Percentiles rank a stretch among this genome's conserved stretches.
These are phyloP conservation scores for Phrynosoma platyrhinos DNA, from an alignment of 2,113 vertebrate genomes.

Conservation along the genomic window DNA sequence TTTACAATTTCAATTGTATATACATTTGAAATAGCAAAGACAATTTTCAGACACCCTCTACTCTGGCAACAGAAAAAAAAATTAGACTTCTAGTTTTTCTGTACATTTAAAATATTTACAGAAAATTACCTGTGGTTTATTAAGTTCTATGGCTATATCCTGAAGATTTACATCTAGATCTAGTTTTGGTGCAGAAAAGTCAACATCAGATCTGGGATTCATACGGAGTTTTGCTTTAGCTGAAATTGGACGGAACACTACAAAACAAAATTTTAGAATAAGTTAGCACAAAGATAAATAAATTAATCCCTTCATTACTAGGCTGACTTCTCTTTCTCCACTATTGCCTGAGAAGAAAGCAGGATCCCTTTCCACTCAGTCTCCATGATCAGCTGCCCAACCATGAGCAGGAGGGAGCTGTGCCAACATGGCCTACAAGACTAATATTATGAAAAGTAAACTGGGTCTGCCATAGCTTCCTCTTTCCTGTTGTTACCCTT, in stretches of 20 bases:
- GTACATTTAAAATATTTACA: not conserved
- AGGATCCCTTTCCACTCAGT: not conserved
- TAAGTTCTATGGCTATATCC: slow-evolving; percentile 92
- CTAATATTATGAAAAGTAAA: too few species aligned
- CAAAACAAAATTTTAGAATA: slow-evolving; percentile 61
- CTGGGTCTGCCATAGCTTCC: too few species aligned
- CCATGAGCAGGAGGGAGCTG: not conserved
- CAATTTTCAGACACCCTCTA: not conserved
- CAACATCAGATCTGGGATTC: slow-evolving; percentile 95
- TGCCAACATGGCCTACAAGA: too few species aligned
- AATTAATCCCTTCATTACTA: not conserved
- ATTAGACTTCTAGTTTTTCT: not conserved
- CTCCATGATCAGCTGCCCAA: not conserved
- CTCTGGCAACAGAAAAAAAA: not conserved
- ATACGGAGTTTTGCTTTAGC: slow-evolving; percentile 93
- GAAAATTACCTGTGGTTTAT: slow-evolving; percentile 88
- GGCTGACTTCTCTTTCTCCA: too few species aligned
- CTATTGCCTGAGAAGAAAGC: not conserved
- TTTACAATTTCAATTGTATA: too few species aligned
- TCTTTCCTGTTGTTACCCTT: too few species aligned
- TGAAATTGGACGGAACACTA: slow-evolving; percentile 95
- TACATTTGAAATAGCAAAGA: too few species aligned
- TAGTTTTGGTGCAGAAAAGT: slow-evolving; percentile 93
- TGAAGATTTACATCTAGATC: slow-evolving; percentile 91
- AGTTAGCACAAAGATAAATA: not conserved